Conservation (phyloP, 2,797 vertebrate species). For the Oreochromis mossambicus region DNA sequence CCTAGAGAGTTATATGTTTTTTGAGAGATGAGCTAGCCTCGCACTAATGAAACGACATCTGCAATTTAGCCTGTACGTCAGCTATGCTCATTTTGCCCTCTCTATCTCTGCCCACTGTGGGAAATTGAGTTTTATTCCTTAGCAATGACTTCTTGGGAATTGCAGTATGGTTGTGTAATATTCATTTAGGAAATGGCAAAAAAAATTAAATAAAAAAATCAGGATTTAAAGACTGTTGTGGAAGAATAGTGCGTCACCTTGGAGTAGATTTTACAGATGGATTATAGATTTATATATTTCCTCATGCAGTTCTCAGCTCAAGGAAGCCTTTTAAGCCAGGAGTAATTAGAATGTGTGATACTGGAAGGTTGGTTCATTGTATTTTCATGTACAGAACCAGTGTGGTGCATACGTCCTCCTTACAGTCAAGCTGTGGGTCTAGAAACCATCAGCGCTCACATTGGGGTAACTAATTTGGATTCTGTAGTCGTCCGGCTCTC, state of each 20-base stretch:
- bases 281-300: slow-evolving; percentile 22
- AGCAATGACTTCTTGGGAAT: slow-evolving; percentile 7
- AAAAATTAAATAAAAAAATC: neutral
- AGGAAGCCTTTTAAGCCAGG: neutral
- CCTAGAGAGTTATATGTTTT: slow-evolving; percentile 62
- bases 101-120: slow-evolving; percentile 22
- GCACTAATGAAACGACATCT: slow-evolving; percentile 68
- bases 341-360: slow-evolving; percentile 18
- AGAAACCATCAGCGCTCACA: neutral
- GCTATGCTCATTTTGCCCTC: slow-evolving; percentile 26
- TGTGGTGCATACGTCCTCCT: neutral
- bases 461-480: slow-evolving; percentile 25
- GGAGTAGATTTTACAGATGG: slow-evolving; percentile 4
- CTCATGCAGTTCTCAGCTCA: neutral
- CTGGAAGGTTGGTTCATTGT: neutral
- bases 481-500: slow-evolving; percentile 18
- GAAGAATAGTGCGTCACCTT: neutral
- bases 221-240: neutral
- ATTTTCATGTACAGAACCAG: neutral
- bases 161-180: neutral
- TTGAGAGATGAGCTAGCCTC: slow-evolving; percentile 52
- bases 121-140: slow-evolving; percentile 28
- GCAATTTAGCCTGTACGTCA: slow-evolving; percentile 59
- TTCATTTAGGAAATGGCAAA: neutral
- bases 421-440: slow-evolving; percentile 4